Evolutionary conservation across 2,113 vertebrate species (phyloP).

Genomic region (Opisthocomus hoazin): DNA sequence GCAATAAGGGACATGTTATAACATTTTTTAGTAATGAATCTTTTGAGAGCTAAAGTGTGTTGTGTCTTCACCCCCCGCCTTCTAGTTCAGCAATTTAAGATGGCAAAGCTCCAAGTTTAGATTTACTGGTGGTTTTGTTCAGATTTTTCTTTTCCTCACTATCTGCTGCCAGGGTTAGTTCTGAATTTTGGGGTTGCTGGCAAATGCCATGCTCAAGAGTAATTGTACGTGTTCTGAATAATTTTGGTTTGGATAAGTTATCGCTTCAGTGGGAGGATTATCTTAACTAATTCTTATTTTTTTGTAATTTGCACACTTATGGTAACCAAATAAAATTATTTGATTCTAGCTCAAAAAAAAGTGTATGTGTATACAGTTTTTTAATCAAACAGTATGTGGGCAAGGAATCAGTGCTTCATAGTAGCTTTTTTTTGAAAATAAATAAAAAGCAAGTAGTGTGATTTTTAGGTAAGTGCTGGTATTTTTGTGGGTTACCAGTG

Average conservation of each 20-base stretch:
- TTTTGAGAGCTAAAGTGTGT: not conserved
- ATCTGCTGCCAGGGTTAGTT: not conserved
- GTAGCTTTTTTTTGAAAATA: not conserved
- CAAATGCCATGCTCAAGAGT: accelerated
- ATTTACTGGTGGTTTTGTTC: not conserved
- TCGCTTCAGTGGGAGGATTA: not conserved
- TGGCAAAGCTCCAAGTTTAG: not conserved
- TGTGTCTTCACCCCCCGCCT: not conserved
- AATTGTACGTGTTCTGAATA: not conserved
- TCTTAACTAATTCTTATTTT: not conserved
- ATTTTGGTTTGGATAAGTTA: not conserved
- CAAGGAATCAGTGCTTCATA: not conserved
- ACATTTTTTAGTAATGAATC: not conserved
- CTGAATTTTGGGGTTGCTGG: not conserved
- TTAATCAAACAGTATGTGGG: not conserved
- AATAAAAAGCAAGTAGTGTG: not conserved
- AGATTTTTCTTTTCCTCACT: not conserved
- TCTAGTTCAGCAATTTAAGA: not conserved
- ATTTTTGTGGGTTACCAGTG: not conserved
- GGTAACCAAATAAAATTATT: not conserved
- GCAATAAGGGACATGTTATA: not conserved
- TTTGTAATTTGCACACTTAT: not conserved
- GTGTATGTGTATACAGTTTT: accelerated
- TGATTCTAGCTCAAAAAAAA: not conserved
- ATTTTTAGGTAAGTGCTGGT: not conserved